Percentiles rank a stretch among this genome's conserved stretches.
phyloP scores from a whole-genome alignment of 2,888 invertebrate genomes.

The Andrena fulva region DNA sequence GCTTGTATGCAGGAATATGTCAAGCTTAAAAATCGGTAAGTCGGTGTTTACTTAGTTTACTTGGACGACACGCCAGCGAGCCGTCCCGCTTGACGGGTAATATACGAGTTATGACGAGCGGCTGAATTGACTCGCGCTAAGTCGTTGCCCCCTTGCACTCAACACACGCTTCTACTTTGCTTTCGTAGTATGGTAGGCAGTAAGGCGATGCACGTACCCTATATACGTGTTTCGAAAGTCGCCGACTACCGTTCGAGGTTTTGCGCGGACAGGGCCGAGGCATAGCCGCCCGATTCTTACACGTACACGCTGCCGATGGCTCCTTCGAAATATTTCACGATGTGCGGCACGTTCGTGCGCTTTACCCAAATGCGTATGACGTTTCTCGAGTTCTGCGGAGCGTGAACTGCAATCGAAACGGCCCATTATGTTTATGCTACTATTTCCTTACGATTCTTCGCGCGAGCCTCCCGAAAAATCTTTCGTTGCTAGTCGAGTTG shows the following conservation, averaged over 20 bases:
- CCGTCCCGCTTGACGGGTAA: conserved; percentile 13
- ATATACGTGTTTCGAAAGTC: conserved; percentile 56
- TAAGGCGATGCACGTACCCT: conserved; percentile 57
- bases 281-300: conserved; percentile 23
- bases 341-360: conserved; percentile 20
- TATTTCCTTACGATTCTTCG: neutral
- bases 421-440: conserved; percentile 9
- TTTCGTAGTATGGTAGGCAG: conserved; percentile 59
- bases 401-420: conserved; percentile 18
- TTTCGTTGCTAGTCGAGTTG: neutral
- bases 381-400: conserved; percentile 25
- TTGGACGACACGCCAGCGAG: conserved; percentile 7
- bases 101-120: conserved; percentile 14
- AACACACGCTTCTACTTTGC: conserved; percentile 56
- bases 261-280: conserved; percentile 10
- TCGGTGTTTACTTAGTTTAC: conserved; percentile 44
- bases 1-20: conserved; percentile 86
- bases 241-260: conserved; percentile 28
- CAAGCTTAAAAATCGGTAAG: conserved; percentile 88
- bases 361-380: conserved; percentile 27
- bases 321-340: conserved; percentile 38
- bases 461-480: conserved; percentile 10
- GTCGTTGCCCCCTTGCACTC: conserved; percentile 53
- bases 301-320: neutral
- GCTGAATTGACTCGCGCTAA: conserved; percentile 52